Evolutionary conservation across 1,140 invertebrate species (phyloP).

Genomic region (Bombus fervidus): DNA sequence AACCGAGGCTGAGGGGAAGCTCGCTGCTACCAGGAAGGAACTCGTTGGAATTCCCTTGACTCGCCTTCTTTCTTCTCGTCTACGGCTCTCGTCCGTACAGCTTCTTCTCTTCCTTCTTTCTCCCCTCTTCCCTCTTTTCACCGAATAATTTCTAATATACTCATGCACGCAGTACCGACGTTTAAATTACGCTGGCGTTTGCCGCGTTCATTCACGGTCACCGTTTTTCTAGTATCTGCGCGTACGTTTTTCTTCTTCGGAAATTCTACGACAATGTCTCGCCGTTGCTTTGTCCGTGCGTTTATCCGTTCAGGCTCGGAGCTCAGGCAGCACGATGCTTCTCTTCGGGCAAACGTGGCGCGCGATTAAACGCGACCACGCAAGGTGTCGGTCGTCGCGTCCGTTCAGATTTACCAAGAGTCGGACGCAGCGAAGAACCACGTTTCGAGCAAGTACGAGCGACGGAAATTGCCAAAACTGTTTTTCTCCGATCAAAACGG

Average conservation of each 20-base stretch:
- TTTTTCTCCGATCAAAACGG: too few species aligned
- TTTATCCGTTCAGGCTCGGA: too few species aligned
- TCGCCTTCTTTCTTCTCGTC: conserved; percentile 44
- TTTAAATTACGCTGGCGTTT: not conserved
- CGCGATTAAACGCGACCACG: too few species aligned
- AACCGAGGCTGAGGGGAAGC: conserved; percentile 62
- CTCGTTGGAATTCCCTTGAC: conserved; percentile 61
- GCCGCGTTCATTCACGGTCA: not conserved
- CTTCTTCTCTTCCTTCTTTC: not conserved
- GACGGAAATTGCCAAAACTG: fast-evolving
- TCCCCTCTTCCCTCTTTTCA: not conserved
- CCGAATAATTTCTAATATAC: not conserved
- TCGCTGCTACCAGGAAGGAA: conserved; percentile 74
- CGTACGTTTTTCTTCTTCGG: not conserved
- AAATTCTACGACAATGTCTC: not conserved
- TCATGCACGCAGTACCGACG: not conserved
- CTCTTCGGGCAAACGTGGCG: too few species aligned
- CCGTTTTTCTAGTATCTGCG: not conserved
- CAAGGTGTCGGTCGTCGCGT: too few species aligned
- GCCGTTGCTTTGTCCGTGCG: fast-evolving
- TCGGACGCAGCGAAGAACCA: too few species aligned
- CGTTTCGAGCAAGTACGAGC: fast-evolving
- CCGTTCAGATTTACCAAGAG: too few species aligned
- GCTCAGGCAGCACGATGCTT: too few species aligned
- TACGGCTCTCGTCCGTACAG: not conserved